Evolutionary conservation across 1,140 invertebrate genomes (phyloP).

Genomic region (Triops cancriformis): DNA sequence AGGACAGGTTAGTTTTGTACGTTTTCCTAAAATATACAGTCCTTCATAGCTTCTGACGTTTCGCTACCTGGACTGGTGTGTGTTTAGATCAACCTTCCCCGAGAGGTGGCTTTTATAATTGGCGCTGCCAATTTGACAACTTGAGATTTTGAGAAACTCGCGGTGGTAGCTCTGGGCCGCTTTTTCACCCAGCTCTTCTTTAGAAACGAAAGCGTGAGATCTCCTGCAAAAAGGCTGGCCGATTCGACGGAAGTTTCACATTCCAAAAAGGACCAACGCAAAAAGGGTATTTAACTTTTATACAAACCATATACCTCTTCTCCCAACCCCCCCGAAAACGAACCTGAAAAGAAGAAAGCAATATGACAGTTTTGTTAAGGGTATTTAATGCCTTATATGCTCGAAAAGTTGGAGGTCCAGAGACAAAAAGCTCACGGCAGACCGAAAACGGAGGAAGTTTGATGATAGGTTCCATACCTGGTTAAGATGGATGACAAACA

Average conservation of each 20-base stretch:
- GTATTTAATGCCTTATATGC: background rate
- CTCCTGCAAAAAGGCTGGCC: background rate
- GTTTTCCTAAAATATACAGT: background rate
- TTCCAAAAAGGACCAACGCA: background rate
- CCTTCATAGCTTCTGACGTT: background rate
- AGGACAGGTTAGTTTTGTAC: too few species aligned
- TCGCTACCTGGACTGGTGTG: background rate
- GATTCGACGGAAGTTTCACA: background rate
- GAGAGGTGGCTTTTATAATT: background rate
- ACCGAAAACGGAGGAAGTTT: background rate
- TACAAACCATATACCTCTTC: background rate
- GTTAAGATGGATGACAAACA: constrained; percentile 14
- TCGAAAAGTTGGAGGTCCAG: background rate
- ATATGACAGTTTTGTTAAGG: background rate
- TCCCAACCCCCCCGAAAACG: background rate
- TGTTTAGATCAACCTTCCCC: background rate
- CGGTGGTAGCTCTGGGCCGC: background rate
- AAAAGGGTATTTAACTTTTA: background rate
- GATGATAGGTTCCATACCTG: constrained; percentile 10
- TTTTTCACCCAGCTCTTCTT: background rate
- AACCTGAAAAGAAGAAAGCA: background rate
- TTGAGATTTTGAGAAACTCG: background rate
- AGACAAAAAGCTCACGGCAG: background rate
- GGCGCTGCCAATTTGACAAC: background rate
- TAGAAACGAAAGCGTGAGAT: background rate